Base-by-base conservation (phyloP, 2,113 vertebrate species). In the Mugil cephalus region DNA sequence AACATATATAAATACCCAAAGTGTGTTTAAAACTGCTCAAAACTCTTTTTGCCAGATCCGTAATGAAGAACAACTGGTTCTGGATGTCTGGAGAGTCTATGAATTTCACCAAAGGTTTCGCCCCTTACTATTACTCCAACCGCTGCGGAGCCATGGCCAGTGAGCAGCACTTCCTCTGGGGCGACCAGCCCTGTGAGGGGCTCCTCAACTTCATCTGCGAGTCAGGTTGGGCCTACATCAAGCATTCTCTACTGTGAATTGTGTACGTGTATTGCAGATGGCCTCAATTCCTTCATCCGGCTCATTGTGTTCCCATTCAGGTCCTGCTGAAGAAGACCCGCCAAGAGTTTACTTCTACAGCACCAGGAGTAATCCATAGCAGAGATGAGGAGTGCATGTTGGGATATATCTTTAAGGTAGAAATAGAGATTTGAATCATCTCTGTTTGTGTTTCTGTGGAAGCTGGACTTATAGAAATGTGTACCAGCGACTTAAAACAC, bases 201-300 rank as follows among this genome's bases (percentile, higher is more conserved):
- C 17, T 1, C 8, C 36, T 67, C n/a, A 65, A 74, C 71, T 87
- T 87, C 43, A 70, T 84, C 45, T 87, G 85, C 66, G 58, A 69
- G 2, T 40, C 71, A 79, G 62, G 71, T 45, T 30, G 21, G 40
- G 8, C 10, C 7, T 34, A 45, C 10, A n/a, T 14, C 21, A 45
- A 30, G 5, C 24, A 5, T 5, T 30, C 14, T 1, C 36, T 1
- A 21, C n/a, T n/a, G n/a, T n/a, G n/a, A n/a, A n/a, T n/a, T n/a
- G 18, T 60, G 10, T 12, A 19, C 3, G 1, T 13, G 39, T 42
- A 3, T 2, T 50, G 21, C 30, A 60, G 19, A 40, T 58, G 19
- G 12, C 21, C 8, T 21, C 40, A 15, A 13, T 36, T 17, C 11
- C 34, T 38, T 34, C 30, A 12, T 15, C 34, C 12, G 6, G 10